Percentiles rank a stretch among this genome's conserved stretches.
Evolutionary conservation across 2,888 invertebrate genomes (phyloP).

Genomic region (Epinotia bilunana): DNA sequence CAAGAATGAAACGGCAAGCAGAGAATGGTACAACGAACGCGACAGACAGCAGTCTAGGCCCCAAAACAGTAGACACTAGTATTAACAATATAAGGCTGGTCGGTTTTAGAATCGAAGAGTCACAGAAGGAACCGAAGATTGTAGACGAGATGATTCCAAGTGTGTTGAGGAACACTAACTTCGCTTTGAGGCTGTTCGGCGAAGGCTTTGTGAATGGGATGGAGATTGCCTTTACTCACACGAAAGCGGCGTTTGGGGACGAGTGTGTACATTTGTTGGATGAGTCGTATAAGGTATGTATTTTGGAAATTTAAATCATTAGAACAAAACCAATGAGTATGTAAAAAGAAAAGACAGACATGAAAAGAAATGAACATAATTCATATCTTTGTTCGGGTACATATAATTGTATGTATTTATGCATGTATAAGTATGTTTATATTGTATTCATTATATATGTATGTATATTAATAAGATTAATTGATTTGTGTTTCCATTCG

Average conservation of each 20-base stretch:
- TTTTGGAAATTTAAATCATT: background rate
- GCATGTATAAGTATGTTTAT: too few relatives aligned
- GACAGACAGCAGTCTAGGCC: constrained; percentile 29
- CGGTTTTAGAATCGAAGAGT: constrained; percentile 74
- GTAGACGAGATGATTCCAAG: constrained; percentile 73
- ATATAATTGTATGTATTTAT: too few relatives aligned
- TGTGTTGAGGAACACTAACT: constrained; percentile 65
- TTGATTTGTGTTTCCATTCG: too few relatives aligned
- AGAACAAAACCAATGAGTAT: too few relatives aligned
- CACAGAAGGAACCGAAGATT: constrained; percentile 82
- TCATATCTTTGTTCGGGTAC: too few relatives aligned
- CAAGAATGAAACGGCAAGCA: constrained; percentile 15
- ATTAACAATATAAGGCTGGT: constrained; percentile 54
- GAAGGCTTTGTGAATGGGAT: constrained; percentile 65
- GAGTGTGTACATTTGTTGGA: constrained; percentile 62
- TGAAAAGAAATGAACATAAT: too few relatives aligned
- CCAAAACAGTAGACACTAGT: background rate
- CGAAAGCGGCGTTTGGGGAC: constrained; percentile 55
- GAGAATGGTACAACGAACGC: background rate
- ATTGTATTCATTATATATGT: too few relatives aligned
- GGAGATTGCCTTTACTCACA: constrained; percentile 71
- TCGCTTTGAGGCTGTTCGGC: constrained; percentile 71
- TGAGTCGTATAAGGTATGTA: constrained; percentile 64
- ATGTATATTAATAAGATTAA: too few relatives aligned
- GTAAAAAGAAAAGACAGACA: too few relatives aligned